Conservation (phyloP, 2,113 vertebrate genomes). For the Brevimyrus niger region DNA sequence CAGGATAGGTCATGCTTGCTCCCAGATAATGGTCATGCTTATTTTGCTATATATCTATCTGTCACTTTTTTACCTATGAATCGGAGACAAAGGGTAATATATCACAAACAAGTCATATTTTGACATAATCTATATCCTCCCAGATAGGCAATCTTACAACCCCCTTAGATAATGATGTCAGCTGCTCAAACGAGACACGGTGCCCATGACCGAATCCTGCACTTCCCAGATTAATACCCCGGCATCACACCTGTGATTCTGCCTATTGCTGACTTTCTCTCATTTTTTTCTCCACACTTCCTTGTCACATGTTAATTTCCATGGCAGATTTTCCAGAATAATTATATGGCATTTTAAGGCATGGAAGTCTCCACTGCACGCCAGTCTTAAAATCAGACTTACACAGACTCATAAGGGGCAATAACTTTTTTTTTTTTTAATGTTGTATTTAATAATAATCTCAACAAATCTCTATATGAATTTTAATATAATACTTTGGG, state of each 20-base stretch:
- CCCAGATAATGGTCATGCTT: background rate
- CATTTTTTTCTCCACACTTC: background rate
- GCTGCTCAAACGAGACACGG: background rate
- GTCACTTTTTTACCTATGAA: background rate
- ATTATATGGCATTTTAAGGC: background rate
- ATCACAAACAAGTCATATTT: background rate
- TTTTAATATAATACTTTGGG: background rate
- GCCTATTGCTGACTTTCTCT: background rate
- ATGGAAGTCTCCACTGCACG: no score
- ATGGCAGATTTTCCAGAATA: background rate
- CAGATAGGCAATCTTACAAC: background rate
- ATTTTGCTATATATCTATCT: background rate
- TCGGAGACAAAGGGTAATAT: background rate
- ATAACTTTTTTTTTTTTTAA: background rate
- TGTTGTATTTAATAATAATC: background rate
- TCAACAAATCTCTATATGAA: background rate
- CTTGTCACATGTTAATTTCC: slow-evolving; percentile 1
- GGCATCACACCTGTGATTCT: background rate
- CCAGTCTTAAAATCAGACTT: background rate
- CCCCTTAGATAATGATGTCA: background rate
- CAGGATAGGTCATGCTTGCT: background rate
- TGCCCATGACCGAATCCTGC: background rate
- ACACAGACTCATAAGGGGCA: background rate
- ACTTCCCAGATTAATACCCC: background rate
- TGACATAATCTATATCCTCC: background rate